Base-by-base conservation (phyloP, 2,113 vertebrate species). In the Melanotaenia duboulayi region DNA sequence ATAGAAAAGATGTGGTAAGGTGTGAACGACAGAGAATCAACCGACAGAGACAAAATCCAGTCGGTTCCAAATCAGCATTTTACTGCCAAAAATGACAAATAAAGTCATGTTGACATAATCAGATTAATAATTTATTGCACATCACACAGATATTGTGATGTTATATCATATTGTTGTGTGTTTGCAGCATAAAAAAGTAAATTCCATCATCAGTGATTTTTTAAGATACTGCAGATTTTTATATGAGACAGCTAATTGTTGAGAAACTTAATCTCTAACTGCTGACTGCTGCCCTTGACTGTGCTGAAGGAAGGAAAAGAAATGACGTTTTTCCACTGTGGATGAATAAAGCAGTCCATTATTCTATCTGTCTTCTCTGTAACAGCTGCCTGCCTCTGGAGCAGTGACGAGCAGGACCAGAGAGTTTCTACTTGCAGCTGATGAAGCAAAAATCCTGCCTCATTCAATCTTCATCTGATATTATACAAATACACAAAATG, bases 401-500 rank as follows among this genome's bases (percentile, higher is more conserved):
- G 32, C 32, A 35, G 32, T 9, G 8, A 35, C 35, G 14, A 49
- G 51, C 66, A 67, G 48, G 55, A 72, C 71, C 56, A 64, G 35
- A 60, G 46, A 72, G 63, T 55, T 67, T 57, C 1, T 23, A 25
- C 56, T 28, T 71, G 61, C 52, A 84, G 72, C 66, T 79, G 71
- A 82, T 62, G 39, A 56, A 79, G 65, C 77, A 78, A 42, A 81
- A 65, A 65, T 56, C 44, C 48, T 48, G 11, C 50, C 37, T 35
- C 51, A 37, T 54, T 70, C 57, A 44, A 65, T 81, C 52, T 82
- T 58, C 72, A 80, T 87, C 57, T 76, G 81, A 86, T 76, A 74
- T 84, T 86, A 80, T 77, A 71, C 74, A 90, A 85, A 89, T 66
- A 82, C 65, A 87, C 80, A 79, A 5, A 28, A 50, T 78, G 70